phyloP scores from a whole-genome alignment of 2,113 vertebrate genomes.

The Odobenus rosmarus region DNA sequence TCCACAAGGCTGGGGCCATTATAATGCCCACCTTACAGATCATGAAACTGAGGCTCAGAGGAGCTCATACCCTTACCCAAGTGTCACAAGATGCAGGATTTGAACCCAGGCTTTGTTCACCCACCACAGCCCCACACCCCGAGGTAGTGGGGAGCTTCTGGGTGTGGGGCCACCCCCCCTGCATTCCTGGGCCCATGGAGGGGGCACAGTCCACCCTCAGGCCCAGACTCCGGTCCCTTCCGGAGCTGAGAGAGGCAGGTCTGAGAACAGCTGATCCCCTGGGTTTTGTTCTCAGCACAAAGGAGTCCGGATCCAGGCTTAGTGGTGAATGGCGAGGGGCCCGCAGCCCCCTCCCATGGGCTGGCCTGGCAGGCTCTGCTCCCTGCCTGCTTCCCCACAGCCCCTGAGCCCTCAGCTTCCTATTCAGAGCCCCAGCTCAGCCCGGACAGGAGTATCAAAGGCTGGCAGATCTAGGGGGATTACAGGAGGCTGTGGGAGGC shows the following conservation, averaged over 20 bases:
- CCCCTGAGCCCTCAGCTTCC: neutral
- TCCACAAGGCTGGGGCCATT: neutral
- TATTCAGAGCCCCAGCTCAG: neutral
- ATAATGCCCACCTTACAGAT: neutral
- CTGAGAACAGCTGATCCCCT: constrained; percentile 64
- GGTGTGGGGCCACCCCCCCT: neutral
- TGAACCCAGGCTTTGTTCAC: neutral
- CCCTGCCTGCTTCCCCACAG: neutral
- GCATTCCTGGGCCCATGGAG: neutral
- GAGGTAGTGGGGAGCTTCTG: neutral
- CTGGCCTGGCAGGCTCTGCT: constrained; percentile 26
- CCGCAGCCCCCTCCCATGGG: neutral
- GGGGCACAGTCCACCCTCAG: neutral
- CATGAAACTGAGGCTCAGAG: neutral
- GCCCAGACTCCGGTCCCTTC: constrained; percentile 26
- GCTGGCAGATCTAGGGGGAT: neutral
- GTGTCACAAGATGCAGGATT: neutral
- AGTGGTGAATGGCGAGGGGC: constrained; percentile 57
- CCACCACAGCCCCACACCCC: neutral
- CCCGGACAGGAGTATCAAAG: neutral
- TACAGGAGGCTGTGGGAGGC: neutral
- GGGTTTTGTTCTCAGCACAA: constrained; percentile 76
- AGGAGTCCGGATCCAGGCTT: constrained; percentile 65
- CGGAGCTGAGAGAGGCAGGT: constrained; percentile 53
- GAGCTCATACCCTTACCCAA: neutral